Evolutionary conservation across 2,113 vertebrate genomes (phyloP), one percentile per base, ranked within the genome.

Genomic region (Monopterus albus): DNA sequence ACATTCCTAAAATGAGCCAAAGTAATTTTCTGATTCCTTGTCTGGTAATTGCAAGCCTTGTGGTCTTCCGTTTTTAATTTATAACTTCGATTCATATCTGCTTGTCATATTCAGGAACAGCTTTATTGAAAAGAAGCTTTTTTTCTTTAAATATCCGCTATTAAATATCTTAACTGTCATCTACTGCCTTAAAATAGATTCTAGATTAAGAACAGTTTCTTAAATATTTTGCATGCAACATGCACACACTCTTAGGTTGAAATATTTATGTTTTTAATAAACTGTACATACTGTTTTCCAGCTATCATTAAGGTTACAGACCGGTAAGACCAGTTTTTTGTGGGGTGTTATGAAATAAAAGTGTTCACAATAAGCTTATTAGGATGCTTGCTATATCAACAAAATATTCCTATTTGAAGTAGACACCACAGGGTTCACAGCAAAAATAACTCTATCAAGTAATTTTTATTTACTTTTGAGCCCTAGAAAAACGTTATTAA

Each of bases 341-440:
- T n/a, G n/a, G n/a, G n/a, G n/a, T n/a, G n/a, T n/a, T 43, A 45
- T 64, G 46, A 81, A 75, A 64, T 55, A 42, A 39, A 47, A 78
- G 60, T n/a, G n/a, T 66, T 78, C 29, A 71, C 60, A 49, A 39
- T 70, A 26, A 47, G 49, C 53, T 83, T 61, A 75, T 85, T 66
- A 75, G 39, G 49, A 75, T 72, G 62, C 70, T 61, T 64, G 39
- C 18, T 31, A 15, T 38, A 63, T 76, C 47, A 75, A 61, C 46
- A 60, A 40, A 72, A 61, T 65, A 66, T 28, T 43, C 10, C 20
- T 49, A 62, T 75, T 65, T 64, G 28, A 76, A 61, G 29, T 35
- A 10, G n/a, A 56, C 36, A 29, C 23, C 15, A 47, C 20, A 58
- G 47, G 2, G 36, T 20, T 56, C 42, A 11, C 17, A 2, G 29